Base-by-base conservation (phyloP, 2,797 vertebrate species). In the Dermochelys coriacea region DNA sequence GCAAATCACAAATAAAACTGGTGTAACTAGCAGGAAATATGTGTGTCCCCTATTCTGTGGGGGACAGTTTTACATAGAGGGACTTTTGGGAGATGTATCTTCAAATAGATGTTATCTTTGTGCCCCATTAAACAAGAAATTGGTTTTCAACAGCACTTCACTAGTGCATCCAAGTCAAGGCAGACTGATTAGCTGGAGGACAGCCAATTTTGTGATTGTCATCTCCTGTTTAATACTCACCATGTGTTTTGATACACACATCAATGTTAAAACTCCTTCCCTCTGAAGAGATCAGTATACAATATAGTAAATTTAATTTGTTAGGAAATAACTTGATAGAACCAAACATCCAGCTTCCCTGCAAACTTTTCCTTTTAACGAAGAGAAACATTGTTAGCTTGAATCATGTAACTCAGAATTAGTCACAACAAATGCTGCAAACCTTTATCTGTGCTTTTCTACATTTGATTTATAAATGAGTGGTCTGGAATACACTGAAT, bases 51-150 rank as follows among this genome's bases (percentile, higher is more conserved):
- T 8, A 0, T 75, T 95, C 95, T 92, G 87, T 57, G 71, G 79
- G 88, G 71, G 93, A 45, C 55, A 6, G 80, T 97, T 96, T 94
- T 83, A 84, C 75, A 8, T 83, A 50, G 82, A 95, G 59, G 89
- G 88, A 88, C n/a, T 5, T 87, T 95, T 92, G 68, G 82, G 89
- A 91, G 92, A 92, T 87, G 25, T 87, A 68, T 94, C 80, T 89
- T 93, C 91, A 87, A 94, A 96, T 84, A 87, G 82, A 85, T 94
- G 94, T 96, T 83, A 91, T 96, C 96, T 95, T 95, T 96, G 95
- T 97, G 89, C 89, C 85, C 91, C 91, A 87, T 96, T 97, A 96
- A 97, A 95, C 92, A 90, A 92, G 93, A 96, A 97, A 89, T 95
- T 89, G 88, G 91, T 91, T 96, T 96, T 96, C 93, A 95, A 77